Evolutionary conservation across 2,888 invertebrate genomes (phyloP), one percentile per base, ranked within the genome.

Genomic region (Heliconius aoede): DNA sequence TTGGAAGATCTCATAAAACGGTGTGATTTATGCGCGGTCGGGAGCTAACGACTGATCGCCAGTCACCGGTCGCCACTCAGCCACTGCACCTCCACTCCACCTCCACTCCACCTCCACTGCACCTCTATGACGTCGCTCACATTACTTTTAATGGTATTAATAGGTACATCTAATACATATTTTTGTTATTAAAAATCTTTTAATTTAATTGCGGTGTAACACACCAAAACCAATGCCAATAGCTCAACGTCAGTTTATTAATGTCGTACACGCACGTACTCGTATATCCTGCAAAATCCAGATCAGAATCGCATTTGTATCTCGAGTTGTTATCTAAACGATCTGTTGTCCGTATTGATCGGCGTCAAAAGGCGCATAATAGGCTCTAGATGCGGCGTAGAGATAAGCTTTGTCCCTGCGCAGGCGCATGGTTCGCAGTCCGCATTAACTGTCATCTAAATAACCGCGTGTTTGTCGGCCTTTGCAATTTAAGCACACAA

Each of bases 11-110:
- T 91, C 93, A 91, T 94, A 94, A 94, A 94, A 90, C 89, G 88
- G 87, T 82, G 90, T 93, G 94, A 94, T 94, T 94, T 94, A 94
- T 94, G 86, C 87, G 85, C 90, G 91, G 91, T 90, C 91, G 90
- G 92, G 90, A 91, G 93, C 93, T 91, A 91, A 91, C 92, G 90
- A 90, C 89, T 87, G 87, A 87, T 89, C 88, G 90, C 91, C 89
- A 90, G 90, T 84, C 89, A 87, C 86, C 89, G 85, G 85, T 82
- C 88, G 90, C 91, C 88, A 89, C 85, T 84, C 80, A 72, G 71
- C 71, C 79, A 64, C 72, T 71, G 78, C 80, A 78, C 77, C 80
- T 76, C 68, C 24, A 8, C 73, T n/a, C n/a, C n/a, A n/a, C n/a
- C n/a, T n/a, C n/a, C n/a, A n/a, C n/a, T n/a, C n/a, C n/a, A n/a